Evolutionary conservation across 2,113 vertebrate genomes (phyloP).

Genomic region (Chionomys nivalis): DNA sequence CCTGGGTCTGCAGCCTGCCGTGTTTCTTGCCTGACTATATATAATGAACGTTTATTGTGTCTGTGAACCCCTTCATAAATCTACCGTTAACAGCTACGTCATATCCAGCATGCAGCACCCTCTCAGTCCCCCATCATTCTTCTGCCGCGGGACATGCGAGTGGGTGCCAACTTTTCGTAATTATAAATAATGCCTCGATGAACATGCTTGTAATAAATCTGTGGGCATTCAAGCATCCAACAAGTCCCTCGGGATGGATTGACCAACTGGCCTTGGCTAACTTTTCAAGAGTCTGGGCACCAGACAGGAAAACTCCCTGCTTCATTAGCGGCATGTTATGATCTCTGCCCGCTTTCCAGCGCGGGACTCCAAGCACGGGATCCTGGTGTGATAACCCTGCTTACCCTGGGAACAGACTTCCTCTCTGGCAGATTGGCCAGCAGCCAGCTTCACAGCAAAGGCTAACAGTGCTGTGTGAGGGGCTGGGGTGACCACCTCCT

Average conservation of each 20-base stretch:
- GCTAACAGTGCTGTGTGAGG: fast-evolving
- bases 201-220: not conserved
- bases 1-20: not conserved
- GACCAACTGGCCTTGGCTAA: fast-evolving
- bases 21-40: fast-evolving
- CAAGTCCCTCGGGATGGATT: not conserved
- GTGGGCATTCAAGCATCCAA: fast-evolving
- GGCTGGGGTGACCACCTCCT: not conserved
- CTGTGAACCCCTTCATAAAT: too few species aligned
- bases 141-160: fast-evolving
- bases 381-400: fast-evolving
- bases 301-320: not conserved
- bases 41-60: fast-evolving
- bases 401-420: not conserved
- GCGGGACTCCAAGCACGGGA: too few species aligned
- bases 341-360: not conserved
- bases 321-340: not conserved
- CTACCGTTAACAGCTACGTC: fast-evolving
- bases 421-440: not conserved
- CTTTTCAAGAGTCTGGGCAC: not conserved
- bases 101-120: fast-evolving
- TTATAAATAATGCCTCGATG: not conserved
- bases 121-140: fast-evolving
- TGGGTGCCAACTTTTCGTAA: not conserved
- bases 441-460: not conserved